phyloP scores from a whole-genome alignment of 2,113 vertebrate species.

The Pseudorasbora parva region DNA sequence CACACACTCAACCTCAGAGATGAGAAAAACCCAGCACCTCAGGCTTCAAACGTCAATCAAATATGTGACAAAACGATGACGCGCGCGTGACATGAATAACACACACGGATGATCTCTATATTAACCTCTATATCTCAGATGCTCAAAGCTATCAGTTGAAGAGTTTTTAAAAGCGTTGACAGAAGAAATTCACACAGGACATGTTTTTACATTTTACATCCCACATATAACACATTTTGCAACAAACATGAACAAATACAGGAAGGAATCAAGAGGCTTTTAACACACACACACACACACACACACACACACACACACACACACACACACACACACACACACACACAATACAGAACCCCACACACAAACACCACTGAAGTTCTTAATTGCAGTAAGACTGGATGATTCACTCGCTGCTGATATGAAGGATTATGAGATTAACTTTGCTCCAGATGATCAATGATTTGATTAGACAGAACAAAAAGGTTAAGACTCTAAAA shows the following conservation, averaged over 20 bases:
- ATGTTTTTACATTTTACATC: too few relatives aligned
- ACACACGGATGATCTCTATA: not conserved
- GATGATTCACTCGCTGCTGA: conserved; percentile 23
- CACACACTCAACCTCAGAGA: not conserved
- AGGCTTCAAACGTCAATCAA: conserved; percentile 17
- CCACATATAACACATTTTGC: not conserved
- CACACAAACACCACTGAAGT: not conserved
- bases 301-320: not conserved
- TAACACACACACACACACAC: conserved; percentile 10
- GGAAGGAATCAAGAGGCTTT: not conserved
- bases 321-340: not conserved
- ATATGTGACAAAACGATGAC: not conserved
- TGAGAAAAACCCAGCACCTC: not conserved
- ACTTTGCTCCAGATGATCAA: conserved; percentile 40
- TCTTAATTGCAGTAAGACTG: conserved; percentile 12
- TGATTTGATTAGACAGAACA: conserved; percentile 41
- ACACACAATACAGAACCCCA: not conserved
- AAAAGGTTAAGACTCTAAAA: conserved; percentile 33
- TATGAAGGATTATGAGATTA: conserved; percentile 42
- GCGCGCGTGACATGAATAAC: not conserved
- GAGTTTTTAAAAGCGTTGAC: not conserved
- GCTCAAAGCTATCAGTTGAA: not conserved
- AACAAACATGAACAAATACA: not conserved
- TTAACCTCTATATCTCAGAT: not conserved
- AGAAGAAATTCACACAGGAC: too few relatives aligned